Evolutionary conservation across 2,888 invertebrate genomes (phyloP), one percentile per base, ranked within the genome.

Genomic region (Cyclophora punctaria): DNA sequence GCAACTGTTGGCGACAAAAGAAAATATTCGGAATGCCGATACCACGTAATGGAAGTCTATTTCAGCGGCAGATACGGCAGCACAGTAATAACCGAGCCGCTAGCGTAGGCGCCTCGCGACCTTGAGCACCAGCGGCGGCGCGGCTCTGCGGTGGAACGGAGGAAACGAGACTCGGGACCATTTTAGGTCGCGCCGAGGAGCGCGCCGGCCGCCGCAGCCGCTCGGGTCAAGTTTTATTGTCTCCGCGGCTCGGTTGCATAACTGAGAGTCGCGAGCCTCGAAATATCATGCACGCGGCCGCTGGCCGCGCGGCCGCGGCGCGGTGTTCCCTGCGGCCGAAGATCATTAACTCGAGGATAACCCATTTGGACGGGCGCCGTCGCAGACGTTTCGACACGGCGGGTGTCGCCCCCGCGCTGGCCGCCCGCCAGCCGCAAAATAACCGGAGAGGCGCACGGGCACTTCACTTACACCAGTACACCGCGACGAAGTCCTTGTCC

Each of bases 401-500:
- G 71, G 58, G 66, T 61, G 4, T 68, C 74, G 72, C 69, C 76
- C 70, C 73, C 73, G 73, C 69, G 60, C 74, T 76, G 75, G 80
- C 78, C 67, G 61, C 48, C 58, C 66, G 78, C 76, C 79, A 74
- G 73, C 63, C 71, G 71, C 72, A 71, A 77, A 73, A 70, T 67
- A 71, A 62, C 66, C 66, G 71, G 63, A 69, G 74, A 66, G 63
- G 59, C 56, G 51, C 63, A 69, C 72, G 61, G 67, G 62, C 64
- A 59, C 69, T 59, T 58, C 90, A 96, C 96, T 96, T 94, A 97
- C 96, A 97, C 96, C 96, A 97, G 90, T 95, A 96, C 89, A 96
- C 96, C 82, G 96, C 96, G 83, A 97, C 96, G 91, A 95, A 96
- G 90, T 96, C 96, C 92, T 96, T 96, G 71, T 96, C 95, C 85